A percentile compares a stretch with the other conserved stretches of the same genome.
Evolutionary conservation across 2,888 invertebrate species (phyloP).

Genomic region (Tetranychus truncatus): DNA sequence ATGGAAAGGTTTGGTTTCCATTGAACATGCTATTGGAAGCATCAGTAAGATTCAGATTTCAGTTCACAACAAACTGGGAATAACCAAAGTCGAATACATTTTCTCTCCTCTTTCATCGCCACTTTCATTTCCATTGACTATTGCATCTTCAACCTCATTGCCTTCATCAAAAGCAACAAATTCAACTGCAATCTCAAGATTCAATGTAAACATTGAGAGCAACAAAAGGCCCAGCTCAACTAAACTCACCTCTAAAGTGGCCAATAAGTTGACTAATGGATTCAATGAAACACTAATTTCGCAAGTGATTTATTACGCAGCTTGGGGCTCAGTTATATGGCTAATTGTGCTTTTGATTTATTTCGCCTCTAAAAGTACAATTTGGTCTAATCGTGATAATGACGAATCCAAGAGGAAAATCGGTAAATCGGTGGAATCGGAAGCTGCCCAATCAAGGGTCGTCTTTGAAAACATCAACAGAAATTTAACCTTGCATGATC

Average conservation of each 20-base stretch:
- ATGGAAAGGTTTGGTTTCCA: background rate
- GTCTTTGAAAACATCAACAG: background rate
- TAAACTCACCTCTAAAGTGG: background rate
- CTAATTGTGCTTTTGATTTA: background rate
- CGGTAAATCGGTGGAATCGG: background rate
- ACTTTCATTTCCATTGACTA: background rate
- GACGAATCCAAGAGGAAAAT: background rate
- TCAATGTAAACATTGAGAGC: background rate
- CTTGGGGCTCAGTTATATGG: background rate
- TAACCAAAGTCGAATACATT: conserved; percentile 9
- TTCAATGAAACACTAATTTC: background rate
- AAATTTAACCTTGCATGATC: background rate
- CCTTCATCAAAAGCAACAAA: background rate
- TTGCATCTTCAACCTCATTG: background rate
- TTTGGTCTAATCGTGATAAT: background rate
- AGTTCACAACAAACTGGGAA: background rate
- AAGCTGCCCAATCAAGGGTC: background rate
- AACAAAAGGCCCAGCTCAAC: background rate
- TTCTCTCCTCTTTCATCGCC: background rate
- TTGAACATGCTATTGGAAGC: background rate
- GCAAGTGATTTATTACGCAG: background rate
- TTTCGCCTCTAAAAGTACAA: background rate
- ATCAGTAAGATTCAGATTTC: background rate
- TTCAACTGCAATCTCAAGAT: background rate
- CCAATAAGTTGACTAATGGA: background rate